These are phyloP conservation scores for Calvadosia cruxmelitensis DNA, from an alignment of 30 jellyfish, hydroid and myxozoan species.

Conservation along the genomic window DNA sequence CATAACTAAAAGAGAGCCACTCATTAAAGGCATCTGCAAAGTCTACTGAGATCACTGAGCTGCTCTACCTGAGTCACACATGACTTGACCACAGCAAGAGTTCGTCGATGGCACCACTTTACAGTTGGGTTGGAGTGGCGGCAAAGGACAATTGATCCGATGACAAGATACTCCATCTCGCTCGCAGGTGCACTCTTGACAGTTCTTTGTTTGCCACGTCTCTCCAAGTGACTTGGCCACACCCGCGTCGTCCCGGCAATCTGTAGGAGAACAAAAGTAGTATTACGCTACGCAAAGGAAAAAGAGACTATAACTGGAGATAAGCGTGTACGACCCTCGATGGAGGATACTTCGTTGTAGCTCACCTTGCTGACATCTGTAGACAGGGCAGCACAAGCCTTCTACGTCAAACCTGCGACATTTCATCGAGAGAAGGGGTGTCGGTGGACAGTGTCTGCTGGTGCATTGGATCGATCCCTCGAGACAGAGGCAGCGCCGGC, in stretches of 20 bases:
- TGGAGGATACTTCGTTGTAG: too few relatives aligned
- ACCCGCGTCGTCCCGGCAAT: conserved; percentile 1
- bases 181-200: not conserved
- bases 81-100: conserved; percentile 3
- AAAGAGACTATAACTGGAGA: too few relatives aligned
- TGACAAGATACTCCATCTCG: not conserved
- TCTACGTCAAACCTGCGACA: conserved; percentile 1
- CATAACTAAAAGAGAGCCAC: not conserved
- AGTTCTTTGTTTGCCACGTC: not conserved
- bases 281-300: not conserved
- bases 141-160: not conserved
- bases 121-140: not conserved
- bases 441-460: not conserved
- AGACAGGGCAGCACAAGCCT: conserved; percentile 3
- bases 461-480: not conserved
- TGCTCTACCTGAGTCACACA: not conserved
- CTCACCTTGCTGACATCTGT: not conserved
- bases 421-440: not conserved
- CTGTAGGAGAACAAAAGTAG: not conserved
- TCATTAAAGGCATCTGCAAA: not conserved
- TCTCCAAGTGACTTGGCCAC: not conserved
- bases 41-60: not conserved
- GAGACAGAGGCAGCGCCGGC: not conserved
- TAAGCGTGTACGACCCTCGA: too few relatives aligned
- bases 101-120: not conserved